Percentiles rank a stretch among this genome's conserved stretches.
phyloP scores from a whole-genome alignment of 2,888 invertebrate species.

The Coelinius sp. region DNA sequence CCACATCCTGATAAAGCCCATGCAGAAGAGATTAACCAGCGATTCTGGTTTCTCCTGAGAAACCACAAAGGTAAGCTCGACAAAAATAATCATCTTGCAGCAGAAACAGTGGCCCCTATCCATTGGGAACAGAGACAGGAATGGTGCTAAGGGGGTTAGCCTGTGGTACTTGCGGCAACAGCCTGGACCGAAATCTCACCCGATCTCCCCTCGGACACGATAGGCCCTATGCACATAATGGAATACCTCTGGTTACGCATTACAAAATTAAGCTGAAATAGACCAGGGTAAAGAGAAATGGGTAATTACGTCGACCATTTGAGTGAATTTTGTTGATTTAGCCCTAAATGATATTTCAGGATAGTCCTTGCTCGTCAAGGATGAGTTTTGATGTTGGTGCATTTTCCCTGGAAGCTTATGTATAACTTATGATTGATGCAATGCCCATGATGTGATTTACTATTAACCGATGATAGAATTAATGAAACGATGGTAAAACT shows the following conservation, averaged over 20 bases:
- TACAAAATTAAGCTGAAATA: slow-evolving; percentile 59
- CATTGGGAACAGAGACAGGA: not conserved
- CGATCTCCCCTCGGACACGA: slow-evolving; percentile 58
- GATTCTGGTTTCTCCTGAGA: slow-evolving; percentile 19
- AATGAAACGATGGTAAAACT: not conserved
- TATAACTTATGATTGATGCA: too few species aligned
- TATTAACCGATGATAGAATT: not conserved
- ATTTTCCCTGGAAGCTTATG: not conserved
- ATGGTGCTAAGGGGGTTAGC: slow-evolving; percentile 26
- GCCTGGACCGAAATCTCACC: slow-evolving; percentile 46
- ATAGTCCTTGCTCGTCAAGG: too few species aligned
- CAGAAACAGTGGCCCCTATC: not conserved
- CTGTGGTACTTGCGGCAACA: slow-evolving; percentile 38
- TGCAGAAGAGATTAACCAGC: slow-evolving; percentile 7
- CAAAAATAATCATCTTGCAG: not conserved
- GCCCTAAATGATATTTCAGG: too few species aligned
- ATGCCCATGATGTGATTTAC: too few species aligned
- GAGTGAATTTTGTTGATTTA: slow-evolving; percentile 53
- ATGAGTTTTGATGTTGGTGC: not conserved
- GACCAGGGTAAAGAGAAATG: slow-evolving; percentile 59
- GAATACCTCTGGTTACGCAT: slow-evolving; percentile 58
- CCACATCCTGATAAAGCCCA: not conserved
- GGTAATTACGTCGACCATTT: slow-evolving; percentile 68
- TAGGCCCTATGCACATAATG: slow-evolving; percentile 61
- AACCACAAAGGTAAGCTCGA: slow-evolving; percentile 27